These are phyloP conservation scores for Tethea ocularis DNA, from an alignment of 2,888 invertebrate species.

Conservation along the genomic window DNA sequence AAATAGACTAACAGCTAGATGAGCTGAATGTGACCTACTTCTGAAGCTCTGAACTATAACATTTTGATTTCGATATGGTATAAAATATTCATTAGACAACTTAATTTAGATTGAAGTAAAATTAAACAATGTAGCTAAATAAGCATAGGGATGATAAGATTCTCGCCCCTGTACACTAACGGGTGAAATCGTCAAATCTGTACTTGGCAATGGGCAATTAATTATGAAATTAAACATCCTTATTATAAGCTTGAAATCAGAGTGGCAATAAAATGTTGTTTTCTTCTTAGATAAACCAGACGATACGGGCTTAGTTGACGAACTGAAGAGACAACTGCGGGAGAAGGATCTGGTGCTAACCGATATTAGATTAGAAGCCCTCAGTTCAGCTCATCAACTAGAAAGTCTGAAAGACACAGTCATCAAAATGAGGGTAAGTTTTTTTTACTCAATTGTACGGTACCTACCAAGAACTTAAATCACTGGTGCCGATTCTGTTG, in stretches of 20 bases:
- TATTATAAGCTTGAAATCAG: too few species aligned
- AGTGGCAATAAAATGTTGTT: conserved; percentile 3
- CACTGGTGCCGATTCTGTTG: too few species aligned
- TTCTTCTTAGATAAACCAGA: conserved; percentile 76
- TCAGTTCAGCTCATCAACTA: conserved; percentile 98
- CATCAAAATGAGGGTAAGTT: conserved; percentile 96
- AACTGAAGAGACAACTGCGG: conserved; percentile 95
- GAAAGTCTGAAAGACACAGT: conserved; percentile 98
- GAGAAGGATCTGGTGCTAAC: conserved; percentile 98
- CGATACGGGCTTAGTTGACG: conserved; percentile 85
- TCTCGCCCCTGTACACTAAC: too few species aligned
- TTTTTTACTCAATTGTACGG: background rate
- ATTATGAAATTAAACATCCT: too few species aligned
- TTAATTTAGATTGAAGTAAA: background rate
- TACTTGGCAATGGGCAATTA: too few species aligned
- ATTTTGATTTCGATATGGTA: background rate
- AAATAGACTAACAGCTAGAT: conserved; percentile 1
- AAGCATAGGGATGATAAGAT: too few species aligned
- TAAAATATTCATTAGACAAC: background rate
- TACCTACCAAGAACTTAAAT: too few species aligned
- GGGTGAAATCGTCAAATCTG: too few species aligned
- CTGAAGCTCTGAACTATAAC: background rate
- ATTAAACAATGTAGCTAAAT: background rate
- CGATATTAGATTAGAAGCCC: conserved; percentile 97
- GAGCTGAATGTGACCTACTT: conserved; percentile 7